Base-by-base conservation (phyloP, 2,113 vertebrate genomes). In the Alouatta palliata region DNA sequence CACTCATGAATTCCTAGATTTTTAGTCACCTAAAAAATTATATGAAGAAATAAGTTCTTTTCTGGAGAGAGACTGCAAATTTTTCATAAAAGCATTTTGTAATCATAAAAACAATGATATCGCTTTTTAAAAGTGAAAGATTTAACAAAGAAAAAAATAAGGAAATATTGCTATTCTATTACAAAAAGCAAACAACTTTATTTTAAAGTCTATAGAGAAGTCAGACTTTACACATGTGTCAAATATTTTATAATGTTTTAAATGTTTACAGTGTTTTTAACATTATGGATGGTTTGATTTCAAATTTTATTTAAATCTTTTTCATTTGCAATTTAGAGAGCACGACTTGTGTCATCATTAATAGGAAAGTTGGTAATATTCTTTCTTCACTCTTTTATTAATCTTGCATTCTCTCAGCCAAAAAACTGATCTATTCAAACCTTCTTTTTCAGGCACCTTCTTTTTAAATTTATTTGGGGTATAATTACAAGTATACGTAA, bases 381-480 rank as follows among this genome's bases (percentile, higher is more conserved):
- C 25, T 58, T 88, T 40, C 13, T 17, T 94, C 35, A 43, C 68
- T 93, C 25, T 58, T 88, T n/a, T 9, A 80, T 75, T 45, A 87
- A 71, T 47, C 68, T 83, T 85, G 4, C 1, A 9, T 8, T 94
- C 20, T 75, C 30, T 86, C 6, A 19, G 14, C 56, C 64, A 79
- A 81, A 86, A 93, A 85, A 25, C 3, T 49, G 40, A 40, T 49
- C 79, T 73, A 45, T 89, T 82, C 19, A 73, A 2, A 45, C 4
- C 82, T 35, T 35, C 40, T 40, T 76, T 96, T 95, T 90, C 14
- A 70, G 25, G 14, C 68, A 21, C 37, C 40, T 23, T 35, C 52
- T 79, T 91, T n/a, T 90, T 79, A 91, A 76, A 87, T 47, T 87
- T 93, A 61, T 87, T 96, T 90, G 32, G 12, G 70, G 54, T 76